phyloP scores from a whole-genome alignment of 2,797 vertebrate genomes.

The Hybognathus amarus region DNA sequence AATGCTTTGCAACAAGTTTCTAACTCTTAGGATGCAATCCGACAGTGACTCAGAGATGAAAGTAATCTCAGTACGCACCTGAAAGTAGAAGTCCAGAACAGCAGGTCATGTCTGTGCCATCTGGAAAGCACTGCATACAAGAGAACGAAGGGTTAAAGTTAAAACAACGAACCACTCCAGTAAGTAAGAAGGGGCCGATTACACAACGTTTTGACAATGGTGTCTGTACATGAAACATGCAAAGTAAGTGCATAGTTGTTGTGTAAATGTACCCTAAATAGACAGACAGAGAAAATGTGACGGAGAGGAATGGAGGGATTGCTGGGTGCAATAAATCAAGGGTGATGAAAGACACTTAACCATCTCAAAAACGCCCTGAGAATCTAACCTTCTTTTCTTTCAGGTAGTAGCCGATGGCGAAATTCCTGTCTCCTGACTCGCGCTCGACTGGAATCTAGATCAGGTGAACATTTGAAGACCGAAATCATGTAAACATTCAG shows the following conservation, averaged over 20 bases:
- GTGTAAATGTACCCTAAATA: no score
- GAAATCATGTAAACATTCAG: background rate
- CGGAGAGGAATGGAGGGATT: background rate
- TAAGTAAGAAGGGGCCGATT: background rate
- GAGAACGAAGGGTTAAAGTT: background rate
- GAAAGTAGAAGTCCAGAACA: slow-evolving; percentile 89
- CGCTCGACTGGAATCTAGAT: slow-evolving; percentile 88
- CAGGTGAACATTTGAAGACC: background rate
- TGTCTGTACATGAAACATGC: no score
- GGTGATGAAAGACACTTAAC: background rate
- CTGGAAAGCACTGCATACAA: slow-evolving; percentile 85
- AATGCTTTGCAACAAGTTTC: background rate
- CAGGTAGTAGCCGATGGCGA: slow-evolving; percentile 90
- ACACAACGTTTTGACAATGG: no score
- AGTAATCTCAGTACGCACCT: slow-evolving; percentile 77
- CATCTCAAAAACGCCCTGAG: background rate
- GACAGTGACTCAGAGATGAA: background rate
- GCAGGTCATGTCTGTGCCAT: slow-evolving; percentile 90
- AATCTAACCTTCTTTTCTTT: slow-evolving; percentile 86
- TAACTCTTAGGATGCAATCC: background rate
- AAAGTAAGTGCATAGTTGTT: no score
- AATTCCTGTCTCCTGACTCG: slow-evolving; percentile 89
- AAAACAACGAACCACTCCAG: background rate
- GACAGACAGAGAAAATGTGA: background rate
- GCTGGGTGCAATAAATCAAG: background rate